Evolutionary conservation across 2,797 vertebrate genomes (phyloP).

Genomic region (Calcarius lapponicus): DNA sequence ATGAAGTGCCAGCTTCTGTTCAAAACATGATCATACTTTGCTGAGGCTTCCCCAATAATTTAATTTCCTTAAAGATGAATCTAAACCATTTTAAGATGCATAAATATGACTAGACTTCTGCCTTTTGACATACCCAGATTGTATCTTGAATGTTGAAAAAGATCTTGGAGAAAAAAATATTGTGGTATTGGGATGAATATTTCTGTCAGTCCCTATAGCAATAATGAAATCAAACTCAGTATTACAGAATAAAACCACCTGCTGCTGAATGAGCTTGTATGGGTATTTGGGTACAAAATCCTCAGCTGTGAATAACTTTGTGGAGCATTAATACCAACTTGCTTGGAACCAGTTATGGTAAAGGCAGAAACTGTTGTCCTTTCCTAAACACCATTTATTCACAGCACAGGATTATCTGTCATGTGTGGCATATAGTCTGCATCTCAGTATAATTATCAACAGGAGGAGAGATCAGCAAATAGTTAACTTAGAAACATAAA

Average conservation of each 20-base stretch:
- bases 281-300: neutral
- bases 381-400: neutral
- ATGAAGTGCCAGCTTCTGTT: neutral
- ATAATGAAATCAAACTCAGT: neutral
- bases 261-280: neutral
- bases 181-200: neutral
- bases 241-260: neutral
- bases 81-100: neutral
- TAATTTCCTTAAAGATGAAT: neutral
- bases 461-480: neutral
- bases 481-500: neutral
- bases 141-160: neutral
- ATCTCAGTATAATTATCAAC: neutral
- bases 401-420: neutral
- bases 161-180: neutral
- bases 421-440: accelerated
- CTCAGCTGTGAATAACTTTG: neutral
- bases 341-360: neutral
- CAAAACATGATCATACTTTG: neutral
- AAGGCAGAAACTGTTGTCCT: neutral
- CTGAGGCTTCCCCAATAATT: neutral
- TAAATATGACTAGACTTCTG: neutral
- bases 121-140: neutral
- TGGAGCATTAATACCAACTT: neutral
- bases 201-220: neutral